phyloP scores from a whole-genome alignment of 2,113 vertebrate genomes.

The Spheniscus mendiculus region DNA sequence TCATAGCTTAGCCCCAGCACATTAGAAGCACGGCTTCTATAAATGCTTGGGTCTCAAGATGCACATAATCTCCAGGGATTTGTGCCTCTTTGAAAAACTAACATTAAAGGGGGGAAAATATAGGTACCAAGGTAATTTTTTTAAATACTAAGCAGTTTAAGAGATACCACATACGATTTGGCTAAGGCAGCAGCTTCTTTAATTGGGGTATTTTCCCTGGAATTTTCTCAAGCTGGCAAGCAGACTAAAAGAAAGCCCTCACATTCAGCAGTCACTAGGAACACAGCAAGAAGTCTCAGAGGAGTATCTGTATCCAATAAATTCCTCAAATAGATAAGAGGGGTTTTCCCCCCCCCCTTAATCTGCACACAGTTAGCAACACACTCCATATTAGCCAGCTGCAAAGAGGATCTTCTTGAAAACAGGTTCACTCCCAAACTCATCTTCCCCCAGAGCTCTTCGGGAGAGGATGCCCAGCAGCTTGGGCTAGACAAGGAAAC shows the following conservation, averaged over 20 bases:
- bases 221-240: constrained; percentile 28
- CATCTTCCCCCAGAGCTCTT: neutral
- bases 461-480: neutral
- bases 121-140: neutral
- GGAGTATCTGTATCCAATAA: neutral
- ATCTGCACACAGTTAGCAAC: neutral
- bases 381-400: accelerated
- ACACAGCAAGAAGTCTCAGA: neutral
- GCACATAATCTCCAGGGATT: neutral
- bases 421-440: neutral
- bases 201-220: neutral
- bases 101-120: neutral
- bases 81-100: neutral
- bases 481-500: neutral
- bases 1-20: neutral
- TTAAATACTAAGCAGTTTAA: neutral
- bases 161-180: neutral
- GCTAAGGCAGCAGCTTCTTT: neutral
- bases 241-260: neutral
- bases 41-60: neutral
- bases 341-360: neutral
- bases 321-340: neutral
- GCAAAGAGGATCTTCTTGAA: neutral
- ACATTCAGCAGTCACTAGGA: neutral
- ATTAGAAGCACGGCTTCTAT: neutral